Evolutionary conservation across 1,140 invertebrate genomes (phyloP).

Genomic region (Glossosoma conforme): DNA sequence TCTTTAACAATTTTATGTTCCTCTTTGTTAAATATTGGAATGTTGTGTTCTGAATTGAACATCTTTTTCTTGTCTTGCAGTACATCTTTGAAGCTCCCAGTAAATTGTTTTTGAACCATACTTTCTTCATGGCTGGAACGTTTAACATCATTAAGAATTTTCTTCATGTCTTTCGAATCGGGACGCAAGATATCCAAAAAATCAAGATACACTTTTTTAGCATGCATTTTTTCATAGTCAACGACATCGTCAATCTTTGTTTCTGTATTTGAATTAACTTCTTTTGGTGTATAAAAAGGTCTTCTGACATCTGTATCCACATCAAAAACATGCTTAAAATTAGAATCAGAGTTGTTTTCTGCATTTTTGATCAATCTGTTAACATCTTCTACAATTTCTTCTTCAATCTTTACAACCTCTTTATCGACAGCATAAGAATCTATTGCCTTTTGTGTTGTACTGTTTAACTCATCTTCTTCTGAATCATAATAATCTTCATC

Average conservation of each 20-base stretch:
- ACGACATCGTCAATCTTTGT: constrained; percentile 11
- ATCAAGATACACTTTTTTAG: constrained; percentile 25
- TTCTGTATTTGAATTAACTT: constrained; percentile 11
- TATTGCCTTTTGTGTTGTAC: neutral
- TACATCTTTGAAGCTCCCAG: constrained; percentile 6
- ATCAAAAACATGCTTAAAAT: neutral
- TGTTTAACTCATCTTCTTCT: constrained; percentile 6
- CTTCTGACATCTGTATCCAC: constrained; percentile 1
- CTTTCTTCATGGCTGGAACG: neutral
- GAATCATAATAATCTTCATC: constrained; percentile 23
- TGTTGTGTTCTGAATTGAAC: constrained; percentile 11
- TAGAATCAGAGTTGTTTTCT: neutral
- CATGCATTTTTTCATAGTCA: constrained; percentile 20
- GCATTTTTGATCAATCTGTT: constrained; percentile 1
- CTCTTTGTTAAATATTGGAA: constrained; percentile 20
- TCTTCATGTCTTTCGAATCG: constrained; percentile 26
- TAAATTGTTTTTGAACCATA: constrained; percentile 8
- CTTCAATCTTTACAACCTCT: constrained; percentile 10
- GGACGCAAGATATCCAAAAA: constrained; percentile 29
- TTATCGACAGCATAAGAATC: neutral
- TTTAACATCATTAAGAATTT: constrained; percentile 29
- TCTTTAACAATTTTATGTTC: neutral
- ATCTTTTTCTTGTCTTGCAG: constrained; percentile 12
- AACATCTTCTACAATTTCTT: constrained; percentile 10
- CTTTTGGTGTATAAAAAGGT: constrained; percentile 5